Evolutionary conservation across 2,113 vertebrate genomes (phyloP).

Genomic region (Myanophis thanlyinensis): DNA sequence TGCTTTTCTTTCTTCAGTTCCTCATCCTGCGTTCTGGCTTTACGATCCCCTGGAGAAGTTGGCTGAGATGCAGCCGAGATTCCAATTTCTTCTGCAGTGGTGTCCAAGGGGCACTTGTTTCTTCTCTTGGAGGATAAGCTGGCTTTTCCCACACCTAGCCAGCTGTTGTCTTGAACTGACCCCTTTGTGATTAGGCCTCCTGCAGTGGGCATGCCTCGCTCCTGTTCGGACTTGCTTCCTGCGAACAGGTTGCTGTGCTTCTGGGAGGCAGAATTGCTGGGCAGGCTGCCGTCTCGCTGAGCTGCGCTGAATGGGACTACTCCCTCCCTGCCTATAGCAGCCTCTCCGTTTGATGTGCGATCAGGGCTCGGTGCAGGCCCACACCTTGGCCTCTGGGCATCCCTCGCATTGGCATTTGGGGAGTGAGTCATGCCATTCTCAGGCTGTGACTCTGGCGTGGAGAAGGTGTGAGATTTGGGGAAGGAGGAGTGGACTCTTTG

Average conservation of each 20-base stretch:
- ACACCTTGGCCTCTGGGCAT: constrained; percentile 12
- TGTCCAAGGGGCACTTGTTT: not conserved
- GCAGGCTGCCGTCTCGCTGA: not conserved
- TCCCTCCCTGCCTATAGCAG: not conserved
- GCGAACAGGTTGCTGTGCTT: not conserved
- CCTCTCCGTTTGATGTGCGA: not conserved
- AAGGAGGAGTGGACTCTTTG: rapidly evolving
- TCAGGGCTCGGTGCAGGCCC: not conserved
- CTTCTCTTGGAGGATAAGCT: not conserved
- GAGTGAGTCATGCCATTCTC: constrained; percentile 10
- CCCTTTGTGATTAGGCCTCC: not conserved
- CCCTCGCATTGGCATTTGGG: not conserved
- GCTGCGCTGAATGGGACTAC: not conserved
- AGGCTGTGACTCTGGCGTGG: not conserved
- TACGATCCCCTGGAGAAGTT: not conserved
- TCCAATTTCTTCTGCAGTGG: rapidly evolving
- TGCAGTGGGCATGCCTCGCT: not conserved
- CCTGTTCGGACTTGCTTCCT: not conserved
- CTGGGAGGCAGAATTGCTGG: not conserved
- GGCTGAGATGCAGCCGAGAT: rapidly evolving
- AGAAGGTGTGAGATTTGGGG: rapidly evolving
- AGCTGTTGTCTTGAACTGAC: not conserved
- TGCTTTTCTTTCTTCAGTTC: not conserved
- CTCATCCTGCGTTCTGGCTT: not conserved
- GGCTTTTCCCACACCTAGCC: not conserved